phyloP scores from a whole-genome alignment of 2,888 invertebrate species.

The Volucella inanis region DNA sequence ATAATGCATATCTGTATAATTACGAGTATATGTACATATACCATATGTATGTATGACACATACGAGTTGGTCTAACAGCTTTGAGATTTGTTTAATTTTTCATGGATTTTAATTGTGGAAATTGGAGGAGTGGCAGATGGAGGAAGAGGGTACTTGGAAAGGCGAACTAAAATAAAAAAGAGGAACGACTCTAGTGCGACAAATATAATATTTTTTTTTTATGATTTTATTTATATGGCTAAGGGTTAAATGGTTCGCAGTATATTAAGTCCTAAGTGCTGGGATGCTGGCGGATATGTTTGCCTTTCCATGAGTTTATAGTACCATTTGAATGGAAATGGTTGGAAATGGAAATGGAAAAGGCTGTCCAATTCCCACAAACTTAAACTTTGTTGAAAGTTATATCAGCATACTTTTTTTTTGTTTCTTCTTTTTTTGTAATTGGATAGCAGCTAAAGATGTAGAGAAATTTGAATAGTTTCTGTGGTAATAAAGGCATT shows the following conservation, averaged over 20 bases:
- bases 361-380: no score
- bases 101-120: slow-evolving; percentile 72
- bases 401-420: slow-evolving; percentile 1
- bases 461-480: no score
- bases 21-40: no score
- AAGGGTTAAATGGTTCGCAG: slow-evolving; percentile 70
- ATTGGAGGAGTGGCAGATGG: slow-evolving; percentile 57
- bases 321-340: slow-evolving; percentile 28
- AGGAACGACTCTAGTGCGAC: slow-evolving; percentile 46
- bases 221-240: slow-evolving; percentile 32
- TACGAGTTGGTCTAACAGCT: slow-evolving; percentile 2
- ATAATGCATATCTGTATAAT: background rate
- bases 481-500: no score
- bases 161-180: background rate
- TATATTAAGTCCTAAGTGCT: slow-evolving; percentile 69
- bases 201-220: slow-evolving; percentile 59
- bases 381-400: slow-evolving; percentile 4
- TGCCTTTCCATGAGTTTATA: slow-evolving; percentile 8
- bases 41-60: no score
- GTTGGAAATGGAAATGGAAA: no score
- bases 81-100: slow-evolving; percentile 63
- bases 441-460: no score
- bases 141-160: slow-evolving; percentile 12
- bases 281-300: slow-evolving; percentile 27
- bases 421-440: background rate